Evolutionary conservation across 2,797 vertebrate species (phyloP).

Genomic region (Amniataba percoides): DNA sequence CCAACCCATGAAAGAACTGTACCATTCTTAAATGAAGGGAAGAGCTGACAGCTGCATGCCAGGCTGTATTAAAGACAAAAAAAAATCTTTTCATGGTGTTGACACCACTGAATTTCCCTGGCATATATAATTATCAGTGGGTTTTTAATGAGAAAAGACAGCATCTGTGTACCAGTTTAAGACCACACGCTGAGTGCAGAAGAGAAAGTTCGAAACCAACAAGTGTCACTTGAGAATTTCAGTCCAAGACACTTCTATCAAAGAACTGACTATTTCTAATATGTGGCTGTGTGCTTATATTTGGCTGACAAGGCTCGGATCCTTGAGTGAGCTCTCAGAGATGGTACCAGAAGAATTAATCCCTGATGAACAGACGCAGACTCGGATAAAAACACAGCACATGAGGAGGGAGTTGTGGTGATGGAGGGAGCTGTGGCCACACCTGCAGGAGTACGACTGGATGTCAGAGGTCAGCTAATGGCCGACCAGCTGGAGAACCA

Average conservation of each 20-base stretch:
- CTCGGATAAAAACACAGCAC: background rate
- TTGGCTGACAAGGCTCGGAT: background rate
- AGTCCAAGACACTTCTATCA: conserved; percentile 3
- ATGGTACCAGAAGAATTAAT: background rate
- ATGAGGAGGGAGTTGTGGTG: background rate
- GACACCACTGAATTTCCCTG: background rate
- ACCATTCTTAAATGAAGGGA: background rate
- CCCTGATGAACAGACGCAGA: background rate
- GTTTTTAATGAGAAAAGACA: conserved; percentile 1
- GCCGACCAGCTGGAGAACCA: conserved; percentile 9
- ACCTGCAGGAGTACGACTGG: conserved; percentile 10
- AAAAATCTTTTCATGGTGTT: conserved; percentile 6
- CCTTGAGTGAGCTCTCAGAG: background rate
- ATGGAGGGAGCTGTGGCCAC: background rate
- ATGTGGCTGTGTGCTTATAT: background rate
- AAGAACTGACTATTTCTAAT: background rate
- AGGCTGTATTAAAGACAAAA: background rate
- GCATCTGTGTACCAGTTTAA: background rate
- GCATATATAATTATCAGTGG: background rate
- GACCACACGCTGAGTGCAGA: background rate
- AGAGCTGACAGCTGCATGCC: background rate
- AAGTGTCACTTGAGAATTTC: conserved; percentile 1
- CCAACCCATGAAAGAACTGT: conserved; percentile 9
- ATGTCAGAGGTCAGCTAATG: conserved; percentile 11
- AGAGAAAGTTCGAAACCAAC: background rate